phyloP scores from a whole-genome alignment of 2,888 invertebrate genomes.

The Lobophora halterata region DNA sequence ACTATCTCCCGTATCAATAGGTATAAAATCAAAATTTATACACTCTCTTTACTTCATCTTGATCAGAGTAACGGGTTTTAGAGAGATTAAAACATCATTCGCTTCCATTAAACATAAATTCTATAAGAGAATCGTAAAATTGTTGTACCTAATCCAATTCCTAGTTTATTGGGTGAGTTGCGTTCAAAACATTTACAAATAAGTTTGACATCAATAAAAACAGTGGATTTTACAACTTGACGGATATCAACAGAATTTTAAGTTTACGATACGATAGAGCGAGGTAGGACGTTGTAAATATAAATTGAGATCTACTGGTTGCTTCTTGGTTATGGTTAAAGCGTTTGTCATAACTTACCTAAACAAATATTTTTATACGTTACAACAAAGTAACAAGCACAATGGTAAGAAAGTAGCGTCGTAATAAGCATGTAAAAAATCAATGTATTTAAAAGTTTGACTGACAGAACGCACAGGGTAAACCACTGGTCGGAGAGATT shows the following conservation, averaged over 20 bases:
- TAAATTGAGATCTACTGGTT: constrained; percentile 5
- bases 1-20: constrained; percentile 18
- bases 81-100: constrained; percentile 44
- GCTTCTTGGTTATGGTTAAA: not conserved
- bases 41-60: constrained; percentile 20
- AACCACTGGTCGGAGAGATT: too few relatives aligned
- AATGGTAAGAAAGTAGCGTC: too few relatives aligned
- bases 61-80: constrained; percentile 34
- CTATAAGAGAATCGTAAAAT: constrained; percentile 43
- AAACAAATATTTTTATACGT: too few relatives aligned
- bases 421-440: too few relatives aligned
- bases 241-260: constrained; percentile 38
- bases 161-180: constrained; percentile 39
- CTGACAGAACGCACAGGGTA: too few relatives aligned
- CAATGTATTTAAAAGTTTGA: too few relatives aligned
- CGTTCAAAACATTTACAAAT: constrained; percentile 54
- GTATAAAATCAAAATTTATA: constrained; percentile 24
- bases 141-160: constrained; percentile 35
- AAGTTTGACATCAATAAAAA: constrained; percentile 55
- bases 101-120: constrained; percentile 45
- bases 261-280: constrained; percentile 27
- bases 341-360: too few relatives aligned
- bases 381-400: too few relatives aligned
- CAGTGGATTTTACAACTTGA: constrained; percentile 55
- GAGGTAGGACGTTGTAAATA: constrained; percentile 26